Conservation (phyloP, 2,888 invertebrate genomes). For the Chouioia cunea region DNA sequence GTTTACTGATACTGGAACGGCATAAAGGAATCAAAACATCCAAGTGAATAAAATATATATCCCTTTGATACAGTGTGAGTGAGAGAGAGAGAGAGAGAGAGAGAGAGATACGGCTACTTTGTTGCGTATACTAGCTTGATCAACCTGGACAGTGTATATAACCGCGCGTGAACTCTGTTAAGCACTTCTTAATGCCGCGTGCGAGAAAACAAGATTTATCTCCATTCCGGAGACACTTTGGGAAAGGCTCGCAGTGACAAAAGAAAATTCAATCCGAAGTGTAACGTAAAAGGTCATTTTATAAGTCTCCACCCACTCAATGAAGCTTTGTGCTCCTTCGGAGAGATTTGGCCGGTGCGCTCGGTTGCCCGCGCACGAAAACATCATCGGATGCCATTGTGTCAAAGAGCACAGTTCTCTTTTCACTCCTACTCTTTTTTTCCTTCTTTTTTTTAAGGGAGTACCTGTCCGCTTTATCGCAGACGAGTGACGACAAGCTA, state of each 20-base stretch:
- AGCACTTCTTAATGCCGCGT: conserved; percentile 31
- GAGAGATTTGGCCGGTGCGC: conserved; percentile 59
- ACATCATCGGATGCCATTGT: conserved; percentile 48
- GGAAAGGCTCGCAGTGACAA: conserved; percentile 4
- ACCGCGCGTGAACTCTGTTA: conserved; percentile 25
- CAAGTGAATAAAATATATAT: conserved; percentile 20
- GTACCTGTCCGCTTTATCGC: conserved; percentile 47
- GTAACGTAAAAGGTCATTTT: conserved; percentile 62
- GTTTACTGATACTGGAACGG: conserved; percentile 10
- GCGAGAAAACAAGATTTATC: conserved; percentile 41
- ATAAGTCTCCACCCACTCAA: conserved; percentile 61
- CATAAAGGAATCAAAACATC: conserved; percentile 40
- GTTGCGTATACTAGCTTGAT: conserved; percentile 24
- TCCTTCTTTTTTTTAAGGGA: conserved; percentile 42
- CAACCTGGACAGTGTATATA: conserved; percentile 16
- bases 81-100: no score
- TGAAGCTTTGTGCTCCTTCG: conserved; percentile 55
- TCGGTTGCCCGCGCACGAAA: conserved; percentile 60
- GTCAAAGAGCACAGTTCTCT: conserved; percentile 8
- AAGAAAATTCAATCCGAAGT: conserved; percentile 48
- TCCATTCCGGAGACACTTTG: conserved; percentile 1
- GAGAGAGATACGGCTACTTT: conserved; percentile 10
- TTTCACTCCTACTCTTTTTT: conserved; percentile 38
- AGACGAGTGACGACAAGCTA: no score
- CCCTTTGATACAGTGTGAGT: neutral